phyloP scores from a whole-genome alignment of 2,888 invertebrate genomes.

The Orthosia incerta region DNA sequence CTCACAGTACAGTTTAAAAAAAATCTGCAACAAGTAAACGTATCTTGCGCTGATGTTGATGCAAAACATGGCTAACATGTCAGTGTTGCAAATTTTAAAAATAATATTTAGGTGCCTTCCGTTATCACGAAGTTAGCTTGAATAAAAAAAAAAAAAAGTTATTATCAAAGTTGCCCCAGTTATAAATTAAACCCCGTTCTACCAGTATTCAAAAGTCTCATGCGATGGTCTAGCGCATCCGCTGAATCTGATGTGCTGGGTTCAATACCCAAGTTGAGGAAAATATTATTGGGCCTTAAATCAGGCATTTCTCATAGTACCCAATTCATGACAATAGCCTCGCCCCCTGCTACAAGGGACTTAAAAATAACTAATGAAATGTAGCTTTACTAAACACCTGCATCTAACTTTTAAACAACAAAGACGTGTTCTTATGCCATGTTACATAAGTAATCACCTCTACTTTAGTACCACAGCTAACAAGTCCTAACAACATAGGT shows the following conservation, averaged over 20 bases:
- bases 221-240: not conserved
- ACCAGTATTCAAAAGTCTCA: not conserved
- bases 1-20: too few relatives aligned
- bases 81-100: too few relatives aligned
- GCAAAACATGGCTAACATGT: too few relatives aligned
- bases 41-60: too few relatives aligned
- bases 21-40: too few relatives aligned
- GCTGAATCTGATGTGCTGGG: not conserved
- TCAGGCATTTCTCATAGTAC: not conserved
- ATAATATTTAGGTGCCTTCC: too few relatives aligned
- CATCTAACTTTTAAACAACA: not conserved
- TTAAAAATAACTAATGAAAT: not conserved
- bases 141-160: too few relatives aligned
- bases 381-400: not conserved
- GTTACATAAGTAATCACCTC: not conserved
- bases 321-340: not conserved
- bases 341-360: not conserved
- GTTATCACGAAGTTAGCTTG: too few relatives aligned
- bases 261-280: not conserved
- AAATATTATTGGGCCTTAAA: not conserved
- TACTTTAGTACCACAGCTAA: not conserved
- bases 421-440: not conserved
- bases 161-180: too few relatives aligned
- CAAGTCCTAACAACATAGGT: constrained; percentile 26
- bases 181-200: too few relatives aligned